Evolutionary conservation across 2,113 vertebrate genomes (phyloP).

Genomic region (Pungitius pungitius): DNA sequence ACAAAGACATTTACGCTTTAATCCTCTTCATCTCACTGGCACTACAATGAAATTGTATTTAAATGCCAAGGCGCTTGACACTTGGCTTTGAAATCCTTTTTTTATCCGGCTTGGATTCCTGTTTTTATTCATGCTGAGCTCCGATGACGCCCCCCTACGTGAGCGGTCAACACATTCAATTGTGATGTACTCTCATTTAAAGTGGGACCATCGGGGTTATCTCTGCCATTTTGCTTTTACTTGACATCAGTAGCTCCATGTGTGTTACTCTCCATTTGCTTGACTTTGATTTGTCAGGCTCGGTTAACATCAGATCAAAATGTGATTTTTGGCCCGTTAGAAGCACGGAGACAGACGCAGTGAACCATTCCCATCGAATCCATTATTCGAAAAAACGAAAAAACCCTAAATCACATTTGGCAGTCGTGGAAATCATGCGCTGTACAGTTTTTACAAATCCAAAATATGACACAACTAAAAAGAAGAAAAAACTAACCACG

Average conservation of each 20-base stretch:
- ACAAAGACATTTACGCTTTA: constrained; percentile 9
- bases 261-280: background rate
- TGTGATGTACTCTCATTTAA: background rate
- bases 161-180: constrained; percentile 2
- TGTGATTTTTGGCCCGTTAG: background rate
- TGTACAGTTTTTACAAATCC: background rate
- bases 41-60: constrained; percentile 30
- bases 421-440: background rate
- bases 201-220: background rate
- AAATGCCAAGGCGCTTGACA: constrained; percentile 31
- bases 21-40: constrained; percentile 40
- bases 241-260: background rate
- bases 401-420: background rate
- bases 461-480: background rate
- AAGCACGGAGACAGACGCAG: background rate
- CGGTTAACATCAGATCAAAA: background rate
- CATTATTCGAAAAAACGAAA: background rate
- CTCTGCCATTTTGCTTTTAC: background rate
- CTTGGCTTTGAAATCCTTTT: constrained; percentile 24
- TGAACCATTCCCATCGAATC: background rate
- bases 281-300: background rate
- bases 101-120: constrained; percentile 1
- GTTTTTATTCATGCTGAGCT: background rate
- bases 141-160: background rate
- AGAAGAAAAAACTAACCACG: constrained; percentile 1